Base-by-base conservation (phyloP, 2,888 invertebrate genomes). In the Microplitis manilae region DNA sequence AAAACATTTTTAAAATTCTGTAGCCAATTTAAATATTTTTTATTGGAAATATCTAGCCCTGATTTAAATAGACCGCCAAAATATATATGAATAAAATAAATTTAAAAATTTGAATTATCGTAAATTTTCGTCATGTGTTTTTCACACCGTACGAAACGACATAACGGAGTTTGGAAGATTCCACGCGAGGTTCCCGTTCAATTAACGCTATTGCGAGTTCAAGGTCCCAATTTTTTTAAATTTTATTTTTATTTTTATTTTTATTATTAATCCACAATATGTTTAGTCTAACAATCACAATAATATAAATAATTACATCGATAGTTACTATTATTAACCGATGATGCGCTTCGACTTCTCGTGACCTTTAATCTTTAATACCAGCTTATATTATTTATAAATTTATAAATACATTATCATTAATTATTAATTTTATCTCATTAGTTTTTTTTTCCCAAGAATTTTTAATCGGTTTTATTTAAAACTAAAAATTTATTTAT, bases 131-230 rank as follows among this genome's bases (percentile, higher is more conserved):
- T 77, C 73, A 77, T 71, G 73, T 73, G 73, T 65, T 50, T 67
- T n/a, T 30, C 15, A 41, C 67, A 73, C 30, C 68, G 62, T 30
- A 68, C 40, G 74, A 71, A 77, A 75, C 68, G 70, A 71, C 71
- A 77, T 77, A 77, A 77, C 77, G 77, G 77, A 71, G 61, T 77
- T 77, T 71, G 50, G 60, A 71, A 77, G 70, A 71, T 71, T 77
- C 65, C 41, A 59, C 74, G 41, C 67, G 67, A 73, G 41, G 70
- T 74, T 77, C 73, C 77, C 70, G 71, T 77, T 77, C 77, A 77
- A 77, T 77, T 77, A 77, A 71, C 77, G 71, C 73, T 65, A 69
- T 61, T 40, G 70, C 59, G 74, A 75, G 77, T 77, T 77, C 77
- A 77, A 77, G 77, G 77, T 65, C 71, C 69, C 65, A n/a, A 73